Base-by-base conservation (phyloP, 2,797 vertebrate genomes). In the Acanthopagrus latus region DNA sequence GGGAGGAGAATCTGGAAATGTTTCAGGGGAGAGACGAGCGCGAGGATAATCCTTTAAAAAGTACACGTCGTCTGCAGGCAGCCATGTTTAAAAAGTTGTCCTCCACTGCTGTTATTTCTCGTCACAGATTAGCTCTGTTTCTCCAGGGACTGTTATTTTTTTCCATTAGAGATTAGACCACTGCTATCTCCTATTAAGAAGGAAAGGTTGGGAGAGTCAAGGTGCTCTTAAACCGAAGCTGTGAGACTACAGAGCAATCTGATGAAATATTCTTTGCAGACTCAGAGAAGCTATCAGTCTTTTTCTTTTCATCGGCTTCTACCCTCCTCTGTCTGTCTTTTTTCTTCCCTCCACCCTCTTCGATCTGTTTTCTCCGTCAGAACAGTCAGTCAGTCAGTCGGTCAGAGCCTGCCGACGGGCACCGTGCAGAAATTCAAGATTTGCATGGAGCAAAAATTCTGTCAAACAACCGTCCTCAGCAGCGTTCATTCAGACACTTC, bases 111-210 rank as follows among this genome's bases (percentile, higher is more conserved):
- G 64, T 73, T 82, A 71, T 83, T 88, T 41, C 60, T 62, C 57
- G 60, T 65, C 55, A 58, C 56, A 80, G 82, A 88, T 91, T 83
- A 86, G 77, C 72, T 75, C 47, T 64, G 67, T 83, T 85, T 86
- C 84, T 78, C 59, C 64, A 3, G 71, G 58, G 76, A 59, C 78
- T 78, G 57, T 74, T 88, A 72, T 85, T 38, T 85, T 33, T 85
- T 85, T 54, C 88, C 71, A 88, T 88, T 81, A 86, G 71, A 88
- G 86, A 90, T 86, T 83, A 91, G 74, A 56, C 23, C 57, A 0
- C 29, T 2, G 73, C 83, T 84, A 88, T 86, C 84, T 80, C 23
- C 21, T 5, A 29, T 74, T 76, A 80, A 74, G 71, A 52, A 7
- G 50, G 64, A 70, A 48, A 74, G 71, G 21, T 60, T 56, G 50